A percentile compares a stretch with the other conserved stretches of the same genome.
Conservation (phyloP, 2,888 invertebrate genomes). For the Anodontia alba region DNA sequence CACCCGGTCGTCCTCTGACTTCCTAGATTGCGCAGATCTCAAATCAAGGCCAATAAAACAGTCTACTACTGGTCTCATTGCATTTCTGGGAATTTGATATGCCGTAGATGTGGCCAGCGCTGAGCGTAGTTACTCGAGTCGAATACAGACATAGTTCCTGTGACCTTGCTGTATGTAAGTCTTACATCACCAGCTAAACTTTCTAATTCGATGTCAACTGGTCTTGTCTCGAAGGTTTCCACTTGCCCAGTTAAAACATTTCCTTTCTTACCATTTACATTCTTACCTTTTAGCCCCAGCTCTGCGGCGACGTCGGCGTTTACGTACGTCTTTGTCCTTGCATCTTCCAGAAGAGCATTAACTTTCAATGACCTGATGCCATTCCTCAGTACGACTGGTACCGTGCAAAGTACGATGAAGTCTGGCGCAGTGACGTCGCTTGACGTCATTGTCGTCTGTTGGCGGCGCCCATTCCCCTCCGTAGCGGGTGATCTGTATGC, state of each 20-base stretch:
- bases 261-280: conserved; percentile 12
- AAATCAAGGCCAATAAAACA: conserved; percentile 53
- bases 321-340: conserved; percentile 48
- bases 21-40: conserved; percentile 37
- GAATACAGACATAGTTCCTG: conserved; percentile 34
- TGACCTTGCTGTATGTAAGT: conserved; percentile 36
- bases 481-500: neutral
- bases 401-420: conserved; percentile 39
- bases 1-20: conserved; percentile 33
- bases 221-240: conserved; percentile 32
- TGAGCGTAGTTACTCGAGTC: conserved; percentile 40
- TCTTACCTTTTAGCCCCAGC: conserved; percentile 23
- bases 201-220: conserved; percentile 32
- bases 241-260: conserved; percentile 37
- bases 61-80: conserved; percentile 18
- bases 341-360: conserved; percentile 57
- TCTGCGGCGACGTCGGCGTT: conserved; percentile 42
- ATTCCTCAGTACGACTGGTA: conserved; percentile 44
- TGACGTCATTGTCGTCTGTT: conserved; percentile 10
- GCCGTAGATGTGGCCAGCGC: conserved; percentile 43
- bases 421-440: neutral
- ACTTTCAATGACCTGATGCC: conserved; percentile 27
- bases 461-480: neutral
- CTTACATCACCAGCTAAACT: conserved; percentile 26
- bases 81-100: conserved; percentile 38